Evolutionary conservation across 2,113 vertebrate species (phyloP).

Genomic region (Cyanistes caeruleus): DNA sequence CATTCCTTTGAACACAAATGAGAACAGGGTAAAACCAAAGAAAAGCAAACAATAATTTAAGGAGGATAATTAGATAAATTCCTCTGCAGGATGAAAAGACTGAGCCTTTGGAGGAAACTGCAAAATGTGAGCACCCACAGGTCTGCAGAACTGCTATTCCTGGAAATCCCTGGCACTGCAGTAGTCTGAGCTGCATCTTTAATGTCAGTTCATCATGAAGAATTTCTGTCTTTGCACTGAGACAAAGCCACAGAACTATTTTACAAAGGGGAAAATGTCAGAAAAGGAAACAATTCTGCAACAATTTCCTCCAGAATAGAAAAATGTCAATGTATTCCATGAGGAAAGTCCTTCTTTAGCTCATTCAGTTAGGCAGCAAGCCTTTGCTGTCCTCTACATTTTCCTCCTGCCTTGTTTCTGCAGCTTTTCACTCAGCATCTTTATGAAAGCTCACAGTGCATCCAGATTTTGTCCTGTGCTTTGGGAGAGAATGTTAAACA

Average conservation of each 20-base stretch:
- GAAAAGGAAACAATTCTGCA: background rate
- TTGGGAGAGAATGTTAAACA: background rate
- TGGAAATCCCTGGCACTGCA: background rate
- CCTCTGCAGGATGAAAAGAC: background rate
- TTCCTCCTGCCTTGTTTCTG: background rate
- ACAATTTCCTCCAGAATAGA: background rate
- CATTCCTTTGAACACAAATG: background rate
- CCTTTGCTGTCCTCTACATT: background rate
- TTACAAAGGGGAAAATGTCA: background rate
- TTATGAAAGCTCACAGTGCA: background rate
- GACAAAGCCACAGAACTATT: background rate
- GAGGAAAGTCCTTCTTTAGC: background rate
- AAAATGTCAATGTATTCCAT: rapidly evolving
- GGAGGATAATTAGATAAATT: background rate
- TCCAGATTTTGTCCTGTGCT: background rate
- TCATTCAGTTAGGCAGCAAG: background rate
- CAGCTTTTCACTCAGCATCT: background rate
- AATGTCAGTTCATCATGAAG: background rate
- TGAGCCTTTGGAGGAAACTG: background rate
- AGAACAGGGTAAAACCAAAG: background rate
- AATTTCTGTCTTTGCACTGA: background rate
- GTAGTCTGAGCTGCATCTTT: background rate
- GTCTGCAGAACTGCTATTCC: background rate
- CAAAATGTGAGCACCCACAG: background rate
- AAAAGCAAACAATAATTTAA: background rate